Evolutionary conservation across 1,140 invertebrate genomes (phyloP).

Genomic region (Aplysia californica): DNA sequence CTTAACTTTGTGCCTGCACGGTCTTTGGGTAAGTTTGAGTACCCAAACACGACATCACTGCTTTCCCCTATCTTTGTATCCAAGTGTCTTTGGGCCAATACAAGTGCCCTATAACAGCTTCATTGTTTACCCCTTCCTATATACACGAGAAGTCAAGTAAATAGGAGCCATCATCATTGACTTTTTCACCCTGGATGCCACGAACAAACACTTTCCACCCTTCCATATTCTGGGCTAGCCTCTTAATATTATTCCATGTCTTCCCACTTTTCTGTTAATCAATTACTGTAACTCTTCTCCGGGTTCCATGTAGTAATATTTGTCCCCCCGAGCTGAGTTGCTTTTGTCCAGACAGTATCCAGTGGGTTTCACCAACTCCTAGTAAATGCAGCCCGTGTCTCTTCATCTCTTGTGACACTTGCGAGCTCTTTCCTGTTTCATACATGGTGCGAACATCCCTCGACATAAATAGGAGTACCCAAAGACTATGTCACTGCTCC

Average conservation of each 20-base stretch:
- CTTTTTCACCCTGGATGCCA: not conserved
- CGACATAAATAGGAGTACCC: too few relatives aligned
- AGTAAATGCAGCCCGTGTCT: not conserved
- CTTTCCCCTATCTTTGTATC: not conserved
- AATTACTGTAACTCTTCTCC: not conserved
- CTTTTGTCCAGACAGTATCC: not conserved
- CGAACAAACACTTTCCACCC: too few relatives aligned
- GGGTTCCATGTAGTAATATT: not conserved
- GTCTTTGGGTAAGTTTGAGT: too few relatives aligned
- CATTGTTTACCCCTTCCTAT: not conserved
- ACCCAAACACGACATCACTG: not conserved
- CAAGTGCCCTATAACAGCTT: not conserved
- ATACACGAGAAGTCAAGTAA: not conserved
- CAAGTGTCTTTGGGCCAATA: too few relatives aligned
- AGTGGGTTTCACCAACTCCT: not conserved
- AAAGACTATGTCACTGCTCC: not conserved
- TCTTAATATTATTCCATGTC: too few relatives aligned
- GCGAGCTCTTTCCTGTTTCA: not conserved
- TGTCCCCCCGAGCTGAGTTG: too few relatives aligned
- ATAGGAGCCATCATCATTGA: not conserved
- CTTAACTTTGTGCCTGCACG: not conserved
- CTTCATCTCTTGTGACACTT: not conserved
- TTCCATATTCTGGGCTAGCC: too few relatives aligned
- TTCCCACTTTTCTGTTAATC: too few relatives aligned
- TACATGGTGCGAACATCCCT: not conserved